Base-by-base conservation (phyloP, 2,797 vertebrate genomes). In the Tokudaia muenninki region DNA sequence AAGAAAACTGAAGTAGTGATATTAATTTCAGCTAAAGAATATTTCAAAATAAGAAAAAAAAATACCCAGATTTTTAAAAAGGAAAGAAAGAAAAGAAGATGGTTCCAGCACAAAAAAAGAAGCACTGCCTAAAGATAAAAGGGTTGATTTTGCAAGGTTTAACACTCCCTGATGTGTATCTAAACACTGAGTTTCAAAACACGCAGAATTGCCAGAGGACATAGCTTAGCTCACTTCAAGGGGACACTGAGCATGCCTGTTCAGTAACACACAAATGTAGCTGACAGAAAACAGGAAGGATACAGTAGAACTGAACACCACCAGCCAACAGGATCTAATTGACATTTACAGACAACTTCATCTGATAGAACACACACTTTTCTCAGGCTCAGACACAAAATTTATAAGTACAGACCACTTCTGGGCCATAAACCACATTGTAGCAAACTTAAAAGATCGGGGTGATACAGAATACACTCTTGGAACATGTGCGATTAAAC, bases 241-340 rank as follows among this genome's bases (percentile, higher is more conserved):
- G 59, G 26, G 74, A 89, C 34, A 44, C 19, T 84, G 47, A 50
- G 31, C 22, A 31, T 41, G 16, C 21, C 31, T 67, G 19, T 84
- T 57, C 79, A 88, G 26, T 41, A 92, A 89, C 55, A 65, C 91
- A 86, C 44, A 78, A 7, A 90, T 37, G 2, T 81, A 84, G 72
- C 16, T 3, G 12, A 44, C 41, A 95, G 59, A 87, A 77, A 87
- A 67, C 78, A 59, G 21, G 47, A 59, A 92, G 14, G 6, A 55
- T 21, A 17, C 55, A 24, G 37, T 57, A 67, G 82, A 94, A 84
- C n/a, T 50, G 37, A 88, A 65, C 65, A 59, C 41, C 37, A 80
- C 57, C 37, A 37, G 70, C 74, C 83, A 94, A 74, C 57, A 10
- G 47, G 21, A 80, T 92, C 74, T 94, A 81, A 94, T 6, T 89